Evolutionary conservation across 1,140 invertebrate species (phyloP).

Genomic region (Drosophila varians): DNA sequence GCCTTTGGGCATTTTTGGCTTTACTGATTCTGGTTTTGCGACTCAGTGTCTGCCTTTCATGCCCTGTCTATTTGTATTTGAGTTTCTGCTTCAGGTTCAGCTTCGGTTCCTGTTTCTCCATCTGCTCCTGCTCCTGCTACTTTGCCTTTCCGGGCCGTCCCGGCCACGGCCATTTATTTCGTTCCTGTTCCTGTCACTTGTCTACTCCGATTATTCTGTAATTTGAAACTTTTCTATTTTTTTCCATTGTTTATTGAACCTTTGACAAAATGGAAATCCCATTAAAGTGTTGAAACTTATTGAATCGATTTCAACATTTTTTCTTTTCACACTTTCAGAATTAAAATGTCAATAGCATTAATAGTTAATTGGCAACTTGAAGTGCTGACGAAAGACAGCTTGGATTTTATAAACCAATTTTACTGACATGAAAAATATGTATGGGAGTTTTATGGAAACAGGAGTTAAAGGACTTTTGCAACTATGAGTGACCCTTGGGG

Average conservation of each 20-base stretch:
- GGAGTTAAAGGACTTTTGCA: background rate
- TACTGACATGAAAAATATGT: background rate
- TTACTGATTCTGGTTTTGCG: background rate
- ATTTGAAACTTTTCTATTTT: conserved; percentile 16
- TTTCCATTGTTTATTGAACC: conserved; percentile 18
- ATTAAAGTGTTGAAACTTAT: background rate
- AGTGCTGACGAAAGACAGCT: background rate
- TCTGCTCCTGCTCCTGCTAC: background rate
- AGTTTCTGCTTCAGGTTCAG: conserved; percentile 19
- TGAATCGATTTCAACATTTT: conserved; percentile 1
- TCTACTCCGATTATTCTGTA: conserved; percentile 41
- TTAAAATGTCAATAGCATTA: background rate
- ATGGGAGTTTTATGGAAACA: background rate
- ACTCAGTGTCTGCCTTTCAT: conserved; percentile 8
- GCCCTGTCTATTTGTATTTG: conserved; percentile 14
- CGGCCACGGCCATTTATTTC: conserved; percentile 40
- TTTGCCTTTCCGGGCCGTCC: background rate
- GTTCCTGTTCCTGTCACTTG: conserved; percentile 32
- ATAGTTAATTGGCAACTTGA: conserved; percentile 13
- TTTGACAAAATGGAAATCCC: conserved; percentile 1
- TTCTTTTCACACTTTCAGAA: background rate
- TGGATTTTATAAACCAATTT: background rate
- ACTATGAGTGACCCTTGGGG: background rate
- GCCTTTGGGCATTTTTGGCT: conserved; percentile 29
- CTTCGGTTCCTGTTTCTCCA: conserved; percentile 1